Base-by-base conservation (phyloP, 2,888 invertebrate genomes). In the Bursaphelenchus okinawaensis region DNA sequence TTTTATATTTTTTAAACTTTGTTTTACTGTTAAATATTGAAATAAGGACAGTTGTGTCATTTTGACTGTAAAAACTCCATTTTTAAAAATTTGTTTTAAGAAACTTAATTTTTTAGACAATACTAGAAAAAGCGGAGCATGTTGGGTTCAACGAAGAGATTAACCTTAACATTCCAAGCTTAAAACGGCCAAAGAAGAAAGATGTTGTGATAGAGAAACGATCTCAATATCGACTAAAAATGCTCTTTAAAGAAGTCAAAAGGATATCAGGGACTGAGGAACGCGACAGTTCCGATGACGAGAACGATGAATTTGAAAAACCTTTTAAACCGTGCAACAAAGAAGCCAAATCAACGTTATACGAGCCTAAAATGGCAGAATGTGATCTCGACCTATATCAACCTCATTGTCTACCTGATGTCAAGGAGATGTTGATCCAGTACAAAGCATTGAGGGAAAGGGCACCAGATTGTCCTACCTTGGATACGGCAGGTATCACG, bases 391-490 rank as follows among this genome's bases (percentile, higher is more conserved):
- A 68, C 29, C 52, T 68, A 26, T 61, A 68, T 40, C 67, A 68
- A 50, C 68, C 68, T 16, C 28, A 51, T 20, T 20, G 55, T 19
- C 26, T 68, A n/a, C 52, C 62, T 20, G 60, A 31, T 16, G 40
- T 59, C 2, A 24, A 55, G 19, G 40, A 55, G 19, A 50, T 68
- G 31, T 27, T 68, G 16, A 24, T 26, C 22, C 68, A 68, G 20
- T 68, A 58, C 58, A 68, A 64, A 28, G n/a, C 23, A 24, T 51
- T 68, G 7, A 55, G 50, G 26, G 56, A 56, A 29, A 62, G 52
- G 23, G 55, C 67, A 28, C 68, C 68, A n/a, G 58, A 68, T 19
- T 68, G 68, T 29, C 69, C 68, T 16, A 67, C 62, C 19, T 40
- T 68, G n/a, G 68, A 68, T 51, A 69, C 60, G 4, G 50, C 63